Conservation (phyloP, 2,888 invertebrate genomes). For the Coenonympha arcania region DNA sequence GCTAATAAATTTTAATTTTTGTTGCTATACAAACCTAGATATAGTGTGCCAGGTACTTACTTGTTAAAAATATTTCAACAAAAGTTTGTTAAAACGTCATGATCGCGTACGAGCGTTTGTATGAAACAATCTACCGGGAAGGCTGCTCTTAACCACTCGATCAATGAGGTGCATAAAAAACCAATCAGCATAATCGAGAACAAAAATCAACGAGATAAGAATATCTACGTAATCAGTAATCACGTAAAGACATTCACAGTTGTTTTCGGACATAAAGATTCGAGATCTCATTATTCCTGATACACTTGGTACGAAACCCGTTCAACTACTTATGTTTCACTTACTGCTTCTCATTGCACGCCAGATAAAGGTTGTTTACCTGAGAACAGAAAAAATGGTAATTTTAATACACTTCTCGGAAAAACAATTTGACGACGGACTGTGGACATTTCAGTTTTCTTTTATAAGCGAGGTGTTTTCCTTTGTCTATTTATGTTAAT, state of each 20-base stretch:
- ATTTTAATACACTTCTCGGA: constrained; percentile 3
- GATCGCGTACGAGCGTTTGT: too few relatives aligned
- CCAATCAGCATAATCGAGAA: constrained; percentile 5
- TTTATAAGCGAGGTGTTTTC: background rate
- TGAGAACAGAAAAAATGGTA: constrained; percentile 26
- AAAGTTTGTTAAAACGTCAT: too few relatives aligned
- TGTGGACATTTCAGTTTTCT: background rate
- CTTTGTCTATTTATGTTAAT: too few relatives aligned
- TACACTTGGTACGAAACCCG: constrained; percentile 16
- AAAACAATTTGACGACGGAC: background rate
- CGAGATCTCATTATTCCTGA: constrained; percentile 13
- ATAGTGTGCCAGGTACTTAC: too few relatives aligned
- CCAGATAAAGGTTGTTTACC: constrained; percentile 25
- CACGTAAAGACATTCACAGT: constrained; percentile 13
- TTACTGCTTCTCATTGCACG: constrained; percentile 13
- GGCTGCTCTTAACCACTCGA: too few relatives aligned
- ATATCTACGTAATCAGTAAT: too few relatives aligned
- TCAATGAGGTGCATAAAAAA: background rate
- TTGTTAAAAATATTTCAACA: too few relatives aligned
- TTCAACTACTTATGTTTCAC: constrained; percentile 21
- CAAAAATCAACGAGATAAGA: constrained; percentile 8
- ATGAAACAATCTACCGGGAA: too few relatives aligned
- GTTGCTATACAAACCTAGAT: too few relatives aligned
- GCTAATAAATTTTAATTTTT: too few relatives aligned
- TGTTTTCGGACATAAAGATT: constrained; percentile 11